Base-by-base conservation (phyloP, 2,888 invertebrate species). In the Micoletzkya japonica region DNA sequence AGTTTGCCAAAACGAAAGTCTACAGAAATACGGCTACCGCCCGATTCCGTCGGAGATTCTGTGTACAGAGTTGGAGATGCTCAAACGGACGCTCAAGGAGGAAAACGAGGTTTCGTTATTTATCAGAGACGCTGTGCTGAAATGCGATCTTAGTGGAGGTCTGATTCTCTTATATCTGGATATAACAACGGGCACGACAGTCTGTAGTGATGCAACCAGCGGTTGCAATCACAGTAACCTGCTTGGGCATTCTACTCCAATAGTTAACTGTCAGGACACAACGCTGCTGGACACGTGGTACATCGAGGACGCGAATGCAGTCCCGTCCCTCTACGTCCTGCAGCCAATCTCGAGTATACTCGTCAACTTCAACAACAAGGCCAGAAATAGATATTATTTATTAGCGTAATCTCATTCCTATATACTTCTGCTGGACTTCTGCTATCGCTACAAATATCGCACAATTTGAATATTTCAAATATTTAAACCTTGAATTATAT, bases 301-400 rank as follows among this genome's bases (percentile, higher is more conserved):
- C 87, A 91, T 93, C 84, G 93, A 94, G 87, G 97, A 97, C 86
- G 91, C 92, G 72, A 97, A 97, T 86, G 93, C 95, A 0, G 95
- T 96, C 0, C 97, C 97, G 0, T 92, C 95, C 0, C 91, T 94
- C 20, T 95, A 93, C 4, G 93, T 96, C 20, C 88, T 97, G 32
- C 96, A 97, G 85, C 96, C 96, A 0, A 97, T 97, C 82, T 96
- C 95, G 17, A 95, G 95, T 4, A 95, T 97, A 83, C 88, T 96
- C 52, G 91, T 94, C 74, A 96, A 97, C 87, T 97, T 96, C 85
- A 96, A 96, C 86, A 97, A 97, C 84, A 97, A 97, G 90, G 94
- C 93, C 85, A 61, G 26, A 32, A 24, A 32, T 26, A 70, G 54
- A 73, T 37, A 2, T 58, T 39, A 50, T 37, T 52, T 32, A 17